phyloP scores from a whole-genome alignment of 92 coral and sea anemone species.

The Virgularia gustaviana region DNA sequence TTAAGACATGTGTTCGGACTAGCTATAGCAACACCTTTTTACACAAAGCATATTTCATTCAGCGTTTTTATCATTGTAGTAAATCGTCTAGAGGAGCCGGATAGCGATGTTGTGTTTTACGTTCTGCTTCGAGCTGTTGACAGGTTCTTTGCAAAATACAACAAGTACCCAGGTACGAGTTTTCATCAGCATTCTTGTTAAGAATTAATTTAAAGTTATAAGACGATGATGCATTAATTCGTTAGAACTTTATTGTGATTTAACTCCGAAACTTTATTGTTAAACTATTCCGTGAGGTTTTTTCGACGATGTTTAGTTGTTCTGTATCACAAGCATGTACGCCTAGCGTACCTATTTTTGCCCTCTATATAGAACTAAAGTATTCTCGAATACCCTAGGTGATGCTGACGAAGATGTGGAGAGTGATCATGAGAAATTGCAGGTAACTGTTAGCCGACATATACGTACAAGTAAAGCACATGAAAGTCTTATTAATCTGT shows the following conservation, averaged over 20 bases:
- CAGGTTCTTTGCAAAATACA: constrained; percentile 73
- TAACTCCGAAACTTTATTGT: too few species aligned
- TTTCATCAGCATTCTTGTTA: neutral
- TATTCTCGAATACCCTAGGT: too few species aligned
- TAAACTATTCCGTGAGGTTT: too few species aligned
- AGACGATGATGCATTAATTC: too few species aligned
- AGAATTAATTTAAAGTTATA: neutral
- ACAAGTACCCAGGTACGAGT: constrained; percentile 77
- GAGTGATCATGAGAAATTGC: constrained; percentile 85
- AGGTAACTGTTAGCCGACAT: constrained; percentile 50
- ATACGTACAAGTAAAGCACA: neutral
- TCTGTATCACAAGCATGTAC: too few species aligned
- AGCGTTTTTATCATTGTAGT: constrained; percentile 35
- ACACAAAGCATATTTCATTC: neutral
- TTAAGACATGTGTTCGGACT: too few species aligned
- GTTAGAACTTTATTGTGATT: too few species aligned
- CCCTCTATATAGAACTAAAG: too few species aligned
- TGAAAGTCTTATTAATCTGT: neutral
- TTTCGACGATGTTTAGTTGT: too few species aligned
- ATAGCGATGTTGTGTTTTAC: constrained; percentile 79
- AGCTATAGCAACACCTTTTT: too few species aligned
- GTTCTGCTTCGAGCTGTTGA: constrained; percentile 83
- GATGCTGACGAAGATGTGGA: constrained; percentile 90
- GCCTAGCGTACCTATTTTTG: too few species aligned
- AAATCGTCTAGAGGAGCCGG: constrained; percentile 74